Evolutionary conservation across 1,140 invertebrate species (phyloP), one percentile per base, ranked within the genome.

Genomic region (Antheraea pernyi): DNA sequence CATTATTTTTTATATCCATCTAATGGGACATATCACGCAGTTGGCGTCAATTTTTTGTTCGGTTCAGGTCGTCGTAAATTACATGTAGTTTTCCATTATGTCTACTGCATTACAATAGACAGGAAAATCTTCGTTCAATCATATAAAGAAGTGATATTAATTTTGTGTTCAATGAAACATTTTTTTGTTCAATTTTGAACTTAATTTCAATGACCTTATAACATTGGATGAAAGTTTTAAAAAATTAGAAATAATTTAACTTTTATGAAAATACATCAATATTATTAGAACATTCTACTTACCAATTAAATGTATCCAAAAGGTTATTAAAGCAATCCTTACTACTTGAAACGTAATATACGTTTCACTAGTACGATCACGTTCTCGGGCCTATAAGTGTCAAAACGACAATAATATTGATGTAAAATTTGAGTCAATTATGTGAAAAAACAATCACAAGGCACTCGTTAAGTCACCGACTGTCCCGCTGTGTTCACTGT

Each of bases 341-440:
- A 82, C 83, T 84, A 81, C 74, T 81, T 82, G 85, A 85, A 88
- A 84, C 80, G 85, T 80, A 72, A 77, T 80, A 10, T 75, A 75
- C 73, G 80, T 85, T 83, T 79, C 89, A 90, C 86, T 85, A 84
- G 82, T 79, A 82, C 77, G 83, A 82, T 84, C 83, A 84, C 82
- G 82, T 83, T 75, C 70, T 67, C 68, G 73, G 62, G 11, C 22
- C 71, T 77, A 79, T 68, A 72, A 73, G 68, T 76, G 73, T 65
- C 76, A 67, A 75, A 76, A 79, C 74, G 68, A 68, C 67, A 46
- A 65, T 39, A 71, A 71, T 69, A 76, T 71, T 66, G 77, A 66
- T 73, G 74, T 76, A 81, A 82, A 78, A 78, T 72, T 74, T 61
- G 71, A 80, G 72, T 82, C 71, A 71, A 69, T 73, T 65, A 65